Evolutionary conservation across 2,113 vertebrate genomes (phyloP), one percentile per base, ranked within the genome.

Genomic region (Lophotis ruficrista): DNA sequence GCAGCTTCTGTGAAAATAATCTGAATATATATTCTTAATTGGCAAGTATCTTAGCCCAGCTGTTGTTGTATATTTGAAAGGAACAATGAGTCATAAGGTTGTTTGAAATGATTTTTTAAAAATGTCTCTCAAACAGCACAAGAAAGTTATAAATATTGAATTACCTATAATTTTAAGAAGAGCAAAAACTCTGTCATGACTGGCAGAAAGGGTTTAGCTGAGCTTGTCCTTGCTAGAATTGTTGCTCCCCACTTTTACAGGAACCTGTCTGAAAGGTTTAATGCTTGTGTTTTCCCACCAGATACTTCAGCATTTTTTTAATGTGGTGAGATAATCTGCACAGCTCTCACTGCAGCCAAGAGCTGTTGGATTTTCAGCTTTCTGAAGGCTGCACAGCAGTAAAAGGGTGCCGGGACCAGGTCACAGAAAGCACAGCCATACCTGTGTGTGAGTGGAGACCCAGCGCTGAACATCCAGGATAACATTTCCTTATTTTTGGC

Each of bases 1-100:
- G 53, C 94, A 93, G 88, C 89, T 96, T 94, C 94, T 96, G 94
- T 96, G 47, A 85, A 83, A 92, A 79, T 80, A 92, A 87, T 96
- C 90, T 90, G 64, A 79, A 88, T 83, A 45, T 69, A 60, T 84
- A 51, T 75, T 88, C 30, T 53, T 81, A 91, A 93, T 76, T 82
- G 89, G 76, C 89, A 91, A 91, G 83, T 57, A 25, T 71, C 37
- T 87, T 57, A 70, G 53, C 53, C 77, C 71, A 87, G 95, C 16
- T 95, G 51, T 87, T 77, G 60, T 84, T 78, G 50, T 23, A n/a
- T 7, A 12, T 62, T 65, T 96, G 78, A 88, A 70, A 56, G 94
- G 50, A 92, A 80, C 83, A 85, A 70, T 58, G 73, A 94, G 84
- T 77, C 70, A 76, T 71, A 70, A 64, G 28, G 43, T 76, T 73